Base-by-base conservation (phyloP, 2,888 invertebrate species). In the Drosophila mayaguana region DNA sequence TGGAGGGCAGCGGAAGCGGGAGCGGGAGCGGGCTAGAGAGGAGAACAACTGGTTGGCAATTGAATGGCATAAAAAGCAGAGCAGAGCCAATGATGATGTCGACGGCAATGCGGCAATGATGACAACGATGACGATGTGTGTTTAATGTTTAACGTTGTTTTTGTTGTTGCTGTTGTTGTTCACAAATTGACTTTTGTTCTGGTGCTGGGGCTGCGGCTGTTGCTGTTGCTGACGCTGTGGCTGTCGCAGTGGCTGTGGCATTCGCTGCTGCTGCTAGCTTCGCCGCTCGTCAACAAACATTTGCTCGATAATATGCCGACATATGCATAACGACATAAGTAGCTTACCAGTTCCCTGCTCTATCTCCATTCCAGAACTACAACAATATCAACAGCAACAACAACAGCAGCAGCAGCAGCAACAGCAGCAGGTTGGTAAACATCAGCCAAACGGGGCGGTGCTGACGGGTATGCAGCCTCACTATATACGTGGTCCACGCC, bases 401-500 rank as follows among this genome's bases (percentile, higher is more conserved):
- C 90, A 88, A 38, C 90, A 42, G 89, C 34, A 34, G 12, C 34
- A 34, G 34, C 34, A 38, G 69, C 80, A 84, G 7, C 87, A 89
- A 18, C 85, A 86, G 55, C 91, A 91, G 67, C 92, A 91, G 74
- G 75, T 88, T 73, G 88, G 78, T 80, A 93, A 92, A 81, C 90
- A 91, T 78, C 92, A 92, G 79, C 89, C 92, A 25, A 93, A 93
- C 73, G 93, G 93, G 20, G 83, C 82, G 74, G 88, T 92, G 63
- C 78, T 92, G 63, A 90, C 88, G 50, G 90, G 91, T 34, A 78
- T 88, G 74, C 91, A 90, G 46, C 28, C 83, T 28, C 92, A 92
- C 83, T 92, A 93, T 67, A 91, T 92, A 90, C 90, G 93, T 36
- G 92, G 93, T 32, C 93, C 93, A 72, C 87, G 93, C 60, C 93